Conservation (phyloP, 2,888 invertebrate species). For the Coleophora deauratella region DNA sequence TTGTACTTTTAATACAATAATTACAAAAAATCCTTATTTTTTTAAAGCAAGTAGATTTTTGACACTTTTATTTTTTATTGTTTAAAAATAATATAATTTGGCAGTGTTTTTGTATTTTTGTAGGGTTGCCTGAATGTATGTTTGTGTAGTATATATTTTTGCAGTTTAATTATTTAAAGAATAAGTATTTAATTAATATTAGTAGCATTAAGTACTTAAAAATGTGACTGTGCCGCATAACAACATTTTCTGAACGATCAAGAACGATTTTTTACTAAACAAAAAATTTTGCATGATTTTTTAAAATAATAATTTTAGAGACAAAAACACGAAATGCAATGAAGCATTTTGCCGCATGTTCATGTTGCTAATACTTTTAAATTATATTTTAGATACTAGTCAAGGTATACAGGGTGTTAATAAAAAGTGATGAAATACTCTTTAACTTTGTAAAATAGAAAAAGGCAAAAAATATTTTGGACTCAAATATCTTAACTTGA, state of each 20-base stretch:
- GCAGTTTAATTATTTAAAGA: constrained; percentile 4
- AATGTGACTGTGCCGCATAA: constrained; percentile 29
- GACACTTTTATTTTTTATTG: too few relatives aligned
- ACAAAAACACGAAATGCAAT: constrained; percentile 1
- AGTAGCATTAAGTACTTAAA: constrained; percentile 3
- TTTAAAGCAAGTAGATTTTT: not conserved
- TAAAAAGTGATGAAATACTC: too few relatives aligned
- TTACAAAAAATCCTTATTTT: not conserved
- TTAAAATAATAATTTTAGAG: not conserved
- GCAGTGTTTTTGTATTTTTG: constrained; percentile 22
- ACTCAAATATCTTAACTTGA: too few relatives aligned
- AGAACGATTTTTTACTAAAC: constrained; percentile 26
- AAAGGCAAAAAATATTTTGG: too few relatives aligned
- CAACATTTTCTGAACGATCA: constrained; percentile 62
- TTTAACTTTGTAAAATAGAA: too few relatives aligned
- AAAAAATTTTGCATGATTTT: constrained; percentile 27
- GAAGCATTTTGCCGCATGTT: constrained; percentile 12
- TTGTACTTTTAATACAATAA: not conserved
- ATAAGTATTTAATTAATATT: constrained; percentile 3
- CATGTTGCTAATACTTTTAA: constrained; percentile 8
- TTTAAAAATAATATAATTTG: constrained; percentile 15
- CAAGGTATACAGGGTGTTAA: too few relatives aligned
- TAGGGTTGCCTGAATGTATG: constrained; percentile 12
- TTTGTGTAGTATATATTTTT: constrained; percentile 7
- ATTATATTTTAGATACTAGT: too few relatives aligned